Evolutionary conservation across 2,888 invertebrate species (phyloP), one percentile per base, ranked within the genome.

Genomic region (Leptopilina drosophilae): DNA sequence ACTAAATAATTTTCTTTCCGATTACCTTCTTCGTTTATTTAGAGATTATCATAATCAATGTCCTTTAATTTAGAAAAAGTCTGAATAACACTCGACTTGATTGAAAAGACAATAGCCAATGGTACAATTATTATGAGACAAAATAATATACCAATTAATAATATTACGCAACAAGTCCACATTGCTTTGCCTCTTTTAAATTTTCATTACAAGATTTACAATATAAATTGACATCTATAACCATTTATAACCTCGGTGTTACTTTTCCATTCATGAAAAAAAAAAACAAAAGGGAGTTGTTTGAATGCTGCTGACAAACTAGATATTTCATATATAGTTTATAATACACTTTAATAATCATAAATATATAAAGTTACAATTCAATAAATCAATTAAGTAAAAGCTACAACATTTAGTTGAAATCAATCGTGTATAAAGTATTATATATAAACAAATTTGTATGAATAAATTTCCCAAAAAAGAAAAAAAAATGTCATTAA

Each of bases 271-370:
- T 49, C 12, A 7, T 8, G 7, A 42, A 49, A 49, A 49, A 49
- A 49, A 49, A 49, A 49, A 49, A 49, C 49, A 49, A 49, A 49
- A 49, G 49, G 49, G 49, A 49, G 49, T 49, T 42, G 42, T 42
- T 42, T 8, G 8, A 42, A 42, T 42, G 8, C 8, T 42, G 42
- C 8, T 49, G 49, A 49, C 11, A 49, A 49, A 49, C 49, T 49
- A 49, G 12, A 49, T 49, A 49, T 46, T 33, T 33, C 2, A 33
- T 33, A 33, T 33, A 49, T 49, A 49, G 49, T 49, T 49, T 49
- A 73, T 73, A 59, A 73, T 56, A 9, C 53, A 73, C 26, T 59
- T 73, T 73, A 73, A 73, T 73, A 59, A 56, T 33, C 14, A 73
- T 59, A 12, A n/a, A 73, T 56, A 12, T 59, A 73, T 56, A 73